Conservation (phyloP, 2,797 vertebrate species). For the Hafferia zeledoni region DNA sequence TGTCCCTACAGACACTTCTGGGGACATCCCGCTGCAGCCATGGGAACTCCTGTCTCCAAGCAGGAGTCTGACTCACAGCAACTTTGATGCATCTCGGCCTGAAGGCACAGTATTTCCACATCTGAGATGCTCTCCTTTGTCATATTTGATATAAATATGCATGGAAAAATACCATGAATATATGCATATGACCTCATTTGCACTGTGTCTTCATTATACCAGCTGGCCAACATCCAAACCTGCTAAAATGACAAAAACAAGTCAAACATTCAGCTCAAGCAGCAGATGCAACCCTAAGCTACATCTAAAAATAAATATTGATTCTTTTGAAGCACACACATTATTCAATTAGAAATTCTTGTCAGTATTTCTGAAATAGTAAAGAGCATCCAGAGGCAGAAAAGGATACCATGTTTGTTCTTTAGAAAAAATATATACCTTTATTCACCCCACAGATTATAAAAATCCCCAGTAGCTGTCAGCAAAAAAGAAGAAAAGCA, state of each 20-base stretch:
- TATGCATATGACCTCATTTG: neutral
- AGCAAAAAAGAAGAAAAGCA: neutral
- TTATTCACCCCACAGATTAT: neutral
- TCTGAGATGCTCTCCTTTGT: neutral
- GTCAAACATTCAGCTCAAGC: neutral
- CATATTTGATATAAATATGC: neutral
- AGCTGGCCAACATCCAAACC: neutral
- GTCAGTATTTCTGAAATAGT: neutral
- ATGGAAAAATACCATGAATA: neutral
- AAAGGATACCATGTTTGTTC: neutral
- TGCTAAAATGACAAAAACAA: neutral
- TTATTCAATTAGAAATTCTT: neutral
- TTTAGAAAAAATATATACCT: neutral
- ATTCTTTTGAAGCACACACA: neutral
- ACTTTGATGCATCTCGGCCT: neutral
- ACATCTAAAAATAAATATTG: neutral
- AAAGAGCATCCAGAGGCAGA: neutral
- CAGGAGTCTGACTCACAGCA: conserved; percentile 6
- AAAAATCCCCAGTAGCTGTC: neutral
- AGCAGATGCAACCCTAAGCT: neutral
- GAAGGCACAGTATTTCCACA: neutral
- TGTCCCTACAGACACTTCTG: neutral
- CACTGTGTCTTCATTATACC: neutral
- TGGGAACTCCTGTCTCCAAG: neutral
- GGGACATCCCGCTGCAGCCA: neutral